Evolutionary conservation across 1,140 invertebrate species (phyloP).

Genomic region (Onthophagus taurus): DNA sequence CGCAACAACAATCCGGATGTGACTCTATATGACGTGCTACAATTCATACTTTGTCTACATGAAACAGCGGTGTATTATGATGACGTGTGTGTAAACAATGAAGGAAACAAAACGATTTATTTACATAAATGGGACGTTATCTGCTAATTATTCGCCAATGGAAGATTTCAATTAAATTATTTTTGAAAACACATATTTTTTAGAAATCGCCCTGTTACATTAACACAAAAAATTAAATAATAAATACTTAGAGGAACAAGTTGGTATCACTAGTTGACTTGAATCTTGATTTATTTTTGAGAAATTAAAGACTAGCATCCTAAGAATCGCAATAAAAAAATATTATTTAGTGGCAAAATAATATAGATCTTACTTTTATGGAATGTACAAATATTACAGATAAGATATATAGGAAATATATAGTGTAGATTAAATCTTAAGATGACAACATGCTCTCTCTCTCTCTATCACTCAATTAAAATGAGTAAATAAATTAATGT

Average conservation of each 20-base stretch:
- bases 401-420: conserved; percentile 7
- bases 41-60: conserved; percentile 12
- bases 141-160: too few relatives aligned
- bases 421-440: conserved; percentile 8
- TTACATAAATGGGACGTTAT: too few relatives aligned
- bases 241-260: conserved; percentile 10
- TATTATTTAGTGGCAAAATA: conserved; percentile 12
- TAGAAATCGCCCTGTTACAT: too few relatives aligned
- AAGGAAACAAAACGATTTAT: too few relatives aligned
- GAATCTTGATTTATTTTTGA: conserved; percentile 8
- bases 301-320: conserved; percentile 12
- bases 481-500: too few relatives aligned
- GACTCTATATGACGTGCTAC: conserved; percentile 11
- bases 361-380: conserved; percentile 14
- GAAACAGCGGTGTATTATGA: conserved; percentile 13
- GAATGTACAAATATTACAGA: conserved; percentile 15
- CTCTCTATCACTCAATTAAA: too few relatives aligned
- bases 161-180: too few relatives aligned
- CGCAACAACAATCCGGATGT: conserved; percentile 12
- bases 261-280: conserved; percentile 11
- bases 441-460: too few relatives aligned
- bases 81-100: too few relatives aligned
- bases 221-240: too few relatives aligned
- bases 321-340: conserved; percentile 10
- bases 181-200: too few relatives aligned